phyloP scores from a whole-genome alignment of 2,113 vertebrate species.

The Asarcornis scutulata region DNA sequence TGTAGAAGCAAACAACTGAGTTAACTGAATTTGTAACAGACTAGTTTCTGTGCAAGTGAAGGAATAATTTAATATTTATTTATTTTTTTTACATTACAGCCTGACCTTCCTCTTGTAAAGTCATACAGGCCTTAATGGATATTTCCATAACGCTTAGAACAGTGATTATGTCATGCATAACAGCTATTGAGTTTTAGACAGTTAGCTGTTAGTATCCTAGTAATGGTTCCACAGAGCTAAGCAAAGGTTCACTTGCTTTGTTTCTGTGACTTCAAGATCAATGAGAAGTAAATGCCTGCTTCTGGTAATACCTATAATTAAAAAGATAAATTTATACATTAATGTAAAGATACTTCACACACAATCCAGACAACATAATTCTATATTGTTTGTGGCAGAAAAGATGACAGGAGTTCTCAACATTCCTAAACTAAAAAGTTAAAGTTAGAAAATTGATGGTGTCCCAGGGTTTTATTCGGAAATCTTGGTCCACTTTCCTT shows the following conservation, averaged over 20 bases:
- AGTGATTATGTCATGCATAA: neutral
- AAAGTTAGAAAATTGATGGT: neutral
- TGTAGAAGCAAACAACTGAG: neutral
- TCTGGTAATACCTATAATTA: neutral
- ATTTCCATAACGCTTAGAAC: neutral
- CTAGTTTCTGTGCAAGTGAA: neutral
- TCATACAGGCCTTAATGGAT: neutral
- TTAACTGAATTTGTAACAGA: neutral
- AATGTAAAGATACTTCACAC: neutral
- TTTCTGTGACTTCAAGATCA: neutral
- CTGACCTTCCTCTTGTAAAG: neutral
- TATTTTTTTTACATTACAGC: neutral
- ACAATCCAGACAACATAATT: neutral
- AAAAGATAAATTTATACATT: neutral
- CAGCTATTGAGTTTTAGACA: neutral
- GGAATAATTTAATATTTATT: too few species aligned
- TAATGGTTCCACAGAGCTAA: neutral
- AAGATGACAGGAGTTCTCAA: neutral
- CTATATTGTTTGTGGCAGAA: neutral
- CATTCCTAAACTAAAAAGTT: neutral
- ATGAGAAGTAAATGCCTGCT: neutral
- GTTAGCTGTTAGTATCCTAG: neutral
- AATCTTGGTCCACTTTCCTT: neutral
- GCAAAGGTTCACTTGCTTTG: neutral
- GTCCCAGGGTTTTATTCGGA: neutral